phyloP scores from a whole-genome alignment of 2,888 invertebrate genomes.

The Anthophora plumipes region DNA sequence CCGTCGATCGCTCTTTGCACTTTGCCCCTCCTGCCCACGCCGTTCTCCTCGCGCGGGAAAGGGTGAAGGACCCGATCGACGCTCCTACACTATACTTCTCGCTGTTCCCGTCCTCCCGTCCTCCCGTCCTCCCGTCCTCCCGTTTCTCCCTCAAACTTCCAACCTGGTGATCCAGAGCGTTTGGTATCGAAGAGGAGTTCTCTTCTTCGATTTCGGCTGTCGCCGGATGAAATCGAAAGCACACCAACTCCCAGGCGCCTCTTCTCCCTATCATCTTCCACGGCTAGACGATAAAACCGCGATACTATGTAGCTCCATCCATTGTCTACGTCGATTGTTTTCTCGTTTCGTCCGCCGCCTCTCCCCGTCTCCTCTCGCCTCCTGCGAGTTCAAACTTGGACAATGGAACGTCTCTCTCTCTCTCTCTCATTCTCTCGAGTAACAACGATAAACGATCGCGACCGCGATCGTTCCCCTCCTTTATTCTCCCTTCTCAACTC shows the following conservation, averaged over 20 bases:
- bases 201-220: background rate
- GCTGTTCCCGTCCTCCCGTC: no score
- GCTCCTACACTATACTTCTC: background rate
- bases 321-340: slow-evolving; percentile 4
- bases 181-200: background rate
- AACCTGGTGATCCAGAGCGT: no score
- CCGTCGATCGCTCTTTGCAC: slow-evolving; percentile 15
- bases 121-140: no score
- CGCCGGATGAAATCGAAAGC: background rate
- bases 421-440: no score
- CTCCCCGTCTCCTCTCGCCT: no score
- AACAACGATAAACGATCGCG: no score
- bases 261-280: no score
- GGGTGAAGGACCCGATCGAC: slow-evolving; percentile 18
- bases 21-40: background rate
- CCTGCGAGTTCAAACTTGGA: background rate
- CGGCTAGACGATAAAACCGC: background rate
- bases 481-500: no score
- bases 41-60: background rate
- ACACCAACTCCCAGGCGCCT: no score
- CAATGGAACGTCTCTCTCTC: slow-evolving; percentile 15
- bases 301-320: background rate
- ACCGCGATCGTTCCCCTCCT: no score
- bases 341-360: background rate
- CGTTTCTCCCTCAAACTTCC: no score